These are phyloP conservation scores for Scaptodrosophila lebanonensis DNA, from an alignment of 1,140 invertebrate species.

Conservation along the genomic window DNA sequence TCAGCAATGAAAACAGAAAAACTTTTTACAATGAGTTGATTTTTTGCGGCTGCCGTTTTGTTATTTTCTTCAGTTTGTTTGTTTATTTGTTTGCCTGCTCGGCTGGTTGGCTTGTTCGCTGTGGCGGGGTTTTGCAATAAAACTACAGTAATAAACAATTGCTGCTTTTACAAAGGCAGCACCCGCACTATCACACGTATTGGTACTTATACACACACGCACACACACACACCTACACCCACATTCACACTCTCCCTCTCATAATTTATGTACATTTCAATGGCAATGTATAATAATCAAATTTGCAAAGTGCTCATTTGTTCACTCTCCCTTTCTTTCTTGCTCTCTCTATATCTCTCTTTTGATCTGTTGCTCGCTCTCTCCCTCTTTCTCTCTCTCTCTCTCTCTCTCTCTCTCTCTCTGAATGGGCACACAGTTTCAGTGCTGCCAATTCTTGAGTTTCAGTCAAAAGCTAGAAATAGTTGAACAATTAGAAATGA, in stretches of 20 bases:
- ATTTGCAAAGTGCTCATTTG: background rate
- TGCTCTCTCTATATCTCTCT: too few species aligned
- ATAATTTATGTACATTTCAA: background rate
- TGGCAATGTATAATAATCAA: conserved; percentile 5
- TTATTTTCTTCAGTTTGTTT: conserved; percentile 26
- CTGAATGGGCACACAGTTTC: too few species aligned
- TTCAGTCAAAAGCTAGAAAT: too few species aligned
- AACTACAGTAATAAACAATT: conserved; percentile 64
- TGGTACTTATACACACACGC: conserved; percentile 4
- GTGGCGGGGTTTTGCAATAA: conserved; percentile 42
- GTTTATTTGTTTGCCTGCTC: conserved; percentile 32
- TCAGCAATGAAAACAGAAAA: too few species aligned
- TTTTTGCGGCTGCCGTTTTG: conserved; percentile 7
- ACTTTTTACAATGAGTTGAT: conserved; percentile 11
- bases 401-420: background rate
- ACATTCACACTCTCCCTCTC: too few species aligned
- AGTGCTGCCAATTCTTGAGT: too few species aligned
- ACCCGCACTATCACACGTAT: conserved; percentile 19
- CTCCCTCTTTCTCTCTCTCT: background rate
- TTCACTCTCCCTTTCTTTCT: too few species aligned
- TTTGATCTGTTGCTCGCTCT: too few species aligned
- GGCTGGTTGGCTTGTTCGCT: conserved; percentile 47
- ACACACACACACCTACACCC: conserved; percentile 22
- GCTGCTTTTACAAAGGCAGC: conserved; percentile 31
- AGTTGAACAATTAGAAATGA: too few species aligned